Evolutionary conservation across 2,113 vertebrate genomes (phyloP).

Genomic region (Xenopus laevis): DNA sequence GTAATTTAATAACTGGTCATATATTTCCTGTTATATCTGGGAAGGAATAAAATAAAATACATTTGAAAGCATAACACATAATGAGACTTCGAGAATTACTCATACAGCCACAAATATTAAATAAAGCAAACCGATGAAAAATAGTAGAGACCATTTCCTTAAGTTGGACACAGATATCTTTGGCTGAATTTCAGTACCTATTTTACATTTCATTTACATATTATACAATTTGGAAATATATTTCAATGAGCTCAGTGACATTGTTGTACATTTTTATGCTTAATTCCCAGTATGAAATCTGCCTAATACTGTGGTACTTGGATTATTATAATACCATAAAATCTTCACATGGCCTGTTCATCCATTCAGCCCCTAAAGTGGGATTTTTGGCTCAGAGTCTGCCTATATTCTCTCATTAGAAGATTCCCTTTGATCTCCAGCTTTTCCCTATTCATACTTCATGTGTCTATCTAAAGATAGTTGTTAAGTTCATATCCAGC

Average conservation of each 20-base stretch:
- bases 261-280: constrained; percentile 6
- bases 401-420: constrained; percentile 2
- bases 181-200: neutral
- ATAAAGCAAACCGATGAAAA: no score
- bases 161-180: neutral
- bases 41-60: no score
- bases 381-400: constrained; percentile 2
- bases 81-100: no score
- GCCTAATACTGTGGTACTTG: constrained; percentile 4
- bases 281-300: constrained; percentile 2
- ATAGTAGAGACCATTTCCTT: neutral
- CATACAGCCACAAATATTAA: no score
- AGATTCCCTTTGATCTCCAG: constrained; percentile 10
- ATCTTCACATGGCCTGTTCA: neutral
- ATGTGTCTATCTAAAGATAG: constrained; percentile 1
- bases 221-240: neutral
- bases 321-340: constrained; percentile 10
- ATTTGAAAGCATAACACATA: no score
- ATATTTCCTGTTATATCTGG: no score
- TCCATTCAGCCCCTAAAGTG: constrained; percentile 6
- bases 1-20: no score
- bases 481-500: neutral
- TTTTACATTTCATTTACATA: neutral
- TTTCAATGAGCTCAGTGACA: constrained; percentile 7
- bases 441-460: neutral